Evolutionary conservation across 2,113 vertebrate genomes (phyloP).

Genomic region (Crotalus helleri): DNA sequence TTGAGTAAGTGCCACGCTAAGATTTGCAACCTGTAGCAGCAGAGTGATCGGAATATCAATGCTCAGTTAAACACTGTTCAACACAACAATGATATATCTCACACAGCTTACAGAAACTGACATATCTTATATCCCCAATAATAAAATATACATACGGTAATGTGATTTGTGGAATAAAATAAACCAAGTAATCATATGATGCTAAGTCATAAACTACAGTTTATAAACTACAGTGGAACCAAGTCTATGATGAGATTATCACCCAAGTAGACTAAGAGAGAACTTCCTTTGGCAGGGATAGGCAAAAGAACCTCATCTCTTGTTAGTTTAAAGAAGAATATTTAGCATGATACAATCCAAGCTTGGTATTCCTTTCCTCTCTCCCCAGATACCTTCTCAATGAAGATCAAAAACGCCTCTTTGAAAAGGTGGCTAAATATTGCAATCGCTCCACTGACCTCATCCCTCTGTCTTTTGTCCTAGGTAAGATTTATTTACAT

Average conservation of each 20-base stretch:
- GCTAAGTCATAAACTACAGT: neutral
- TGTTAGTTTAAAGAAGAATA: neutral
- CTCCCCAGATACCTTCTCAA: conserved; percentile 72
- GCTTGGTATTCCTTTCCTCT: neutral
- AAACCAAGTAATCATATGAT: neutral
- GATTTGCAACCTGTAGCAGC: neutral
- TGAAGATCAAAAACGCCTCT: conserved; percentile 72
- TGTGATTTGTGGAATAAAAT: neutral
- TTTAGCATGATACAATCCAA: neutral
- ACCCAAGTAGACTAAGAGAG: neutral
- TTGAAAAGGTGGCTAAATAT: conserved; percentile 78
- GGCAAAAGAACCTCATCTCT: neutral
- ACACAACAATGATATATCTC: neutral
- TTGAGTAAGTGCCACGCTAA: neutral
- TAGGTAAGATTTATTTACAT: conserved; percentile 67
- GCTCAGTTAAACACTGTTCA: neutral
- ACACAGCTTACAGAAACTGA: neutral
- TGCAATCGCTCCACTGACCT: conserved; percentile 81
- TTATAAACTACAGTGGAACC: neutral
- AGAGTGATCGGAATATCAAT: neutral
- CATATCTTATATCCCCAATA: neutral
- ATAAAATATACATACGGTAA: neutral
- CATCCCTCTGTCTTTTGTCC: conserved; percentile 84
- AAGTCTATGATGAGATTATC: neutral
- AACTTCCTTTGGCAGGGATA: neutral